A percentile compares a stretch with the other conserved stretches of the same genome.
These are phyloP conservation scores for Hemicrepidius hirtus DNA, from an alignment of 2,888 invertebrate genomes.

Conservation along the genomic window DNA sequence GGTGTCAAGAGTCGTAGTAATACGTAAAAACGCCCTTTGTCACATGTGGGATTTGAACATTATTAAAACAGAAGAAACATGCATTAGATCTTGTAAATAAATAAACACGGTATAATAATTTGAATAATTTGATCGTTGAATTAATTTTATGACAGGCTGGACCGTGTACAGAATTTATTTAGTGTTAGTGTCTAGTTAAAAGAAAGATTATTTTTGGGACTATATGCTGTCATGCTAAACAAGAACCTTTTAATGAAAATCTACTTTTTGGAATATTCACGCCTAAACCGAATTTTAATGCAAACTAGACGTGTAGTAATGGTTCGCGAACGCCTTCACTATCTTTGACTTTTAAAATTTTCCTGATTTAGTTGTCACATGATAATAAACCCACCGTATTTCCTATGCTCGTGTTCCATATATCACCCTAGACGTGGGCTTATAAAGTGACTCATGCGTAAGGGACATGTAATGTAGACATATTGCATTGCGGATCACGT, in stretches of 20 bases:
- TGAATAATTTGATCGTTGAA: slow-evolving; percentile 16
- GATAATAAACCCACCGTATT: slow-evolving; percentile 19
- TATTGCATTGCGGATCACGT: slow-evolving; percentile 56
- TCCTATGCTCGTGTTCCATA: slow-evolving; percentile 22
- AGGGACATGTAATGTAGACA: slow-evolving; percentile 61
- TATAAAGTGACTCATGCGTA: slow-evolving; percentile 68
- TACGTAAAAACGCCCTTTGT: no score
- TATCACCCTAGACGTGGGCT: slow-evolving; percentile 63
- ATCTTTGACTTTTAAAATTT: neutral
- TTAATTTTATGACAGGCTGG: slow-evolving; percentile 11
- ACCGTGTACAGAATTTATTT: slow-evolving; percentile 14
- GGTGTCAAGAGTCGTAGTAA: no score
- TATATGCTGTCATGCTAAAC: neutral
- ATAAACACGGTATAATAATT: slow-evolving; percentile 10
- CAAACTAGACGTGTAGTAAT: no score
- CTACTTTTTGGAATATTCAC: neutral
- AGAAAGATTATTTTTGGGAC: neutral
- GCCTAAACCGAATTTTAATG: no score
- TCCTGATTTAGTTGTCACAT: slow-evolving; percentile 10
- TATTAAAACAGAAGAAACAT: slow-evolving; percentile 1
- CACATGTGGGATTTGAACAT: neutral
- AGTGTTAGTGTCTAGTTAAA: neutral
- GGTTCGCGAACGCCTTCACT: no score
- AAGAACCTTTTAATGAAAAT: neutral
- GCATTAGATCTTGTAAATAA: neutral